Evolutionary conservation across 2,888 invertebrate genomes (phyloP).

Genomic region (Dromius quadrimaculatus): DNA sequence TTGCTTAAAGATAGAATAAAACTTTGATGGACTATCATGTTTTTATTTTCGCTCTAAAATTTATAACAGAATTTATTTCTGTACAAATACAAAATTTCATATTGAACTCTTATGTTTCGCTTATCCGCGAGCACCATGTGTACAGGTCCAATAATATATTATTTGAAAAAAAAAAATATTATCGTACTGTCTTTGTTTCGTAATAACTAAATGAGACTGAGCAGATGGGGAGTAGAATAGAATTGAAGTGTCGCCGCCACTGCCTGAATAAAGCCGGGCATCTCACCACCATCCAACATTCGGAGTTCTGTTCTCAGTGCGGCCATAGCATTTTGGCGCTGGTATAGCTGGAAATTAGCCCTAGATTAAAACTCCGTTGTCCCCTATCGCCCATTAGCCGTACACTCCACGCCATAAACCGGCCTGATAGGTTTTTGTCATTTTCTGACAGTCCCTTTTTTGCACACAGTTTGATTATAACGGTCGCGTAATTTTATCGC

Average conservation of each 20-base stretch:
- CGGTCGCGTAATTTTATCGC: constrained; percentile 56
- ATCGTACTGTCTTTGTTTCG: no score
- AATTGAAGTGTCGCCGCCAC: constrained; percentile 7
- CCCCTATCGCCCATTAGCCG: constrained; percentile 65
- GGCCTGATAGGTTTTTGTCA: constrained; percentile 57
- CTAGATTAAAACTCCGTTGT: constrained; percentile 66
- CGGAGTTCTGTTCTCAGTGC: constrained; percentile 8
- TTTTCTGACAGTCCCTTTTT: constrained; percentile 50
- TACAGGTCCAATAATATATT: no score
- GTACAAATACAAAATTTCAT: no score
- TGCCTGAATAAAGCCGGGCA: neutral
- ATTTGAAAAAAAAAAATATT: no score
- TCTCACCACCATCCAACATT: constrained; percentile 11
- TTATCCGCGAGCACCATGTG: no score
- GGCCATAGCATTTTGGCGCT: constrained; percentile 53
- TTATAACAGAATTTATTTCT: no score
- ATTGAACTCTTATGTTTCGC: no score
- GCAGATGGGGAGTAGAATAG: no score
- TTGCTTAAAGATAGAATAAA: no score
- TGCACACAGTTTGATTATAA: constrained; percentile 38
- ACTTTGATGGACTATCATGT: no score
- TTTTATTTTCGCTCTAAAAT: no score
- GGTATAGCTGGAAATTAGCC: constrained; percentile 62
- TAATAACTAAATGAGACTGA: no score
- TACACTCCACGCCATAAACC: constrained; percentile 62